Evolutionary conservation across 2,113 vertebrate genomes (phyloP), one percentile per base, ranked within the genome.

Genomic region (Ctenomys sociabilis): DNA sequence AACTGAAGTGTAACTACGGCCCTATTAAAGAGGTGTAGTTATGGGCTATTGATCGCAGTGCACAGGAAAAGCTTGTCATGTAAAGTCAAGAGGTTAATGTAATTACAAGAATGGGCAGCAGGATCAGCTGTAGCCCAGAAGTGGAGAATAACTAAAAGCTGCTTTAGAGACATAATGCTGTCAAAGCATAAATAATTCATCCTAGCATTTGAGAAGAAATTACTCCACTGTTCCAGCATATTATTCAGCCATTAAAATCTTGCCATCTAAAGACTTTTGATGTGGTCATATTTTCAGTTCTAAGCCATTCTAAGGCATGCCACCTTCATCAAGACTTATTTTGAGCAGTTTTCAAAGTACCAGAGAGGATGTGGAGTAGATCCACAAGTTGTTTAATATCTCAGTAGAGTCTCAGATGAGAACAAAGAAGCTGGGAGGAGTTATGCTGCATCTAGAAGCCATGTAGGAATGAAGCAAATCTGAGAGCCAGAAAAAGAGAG

Each of bases 121-220:
- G 98, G 98, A 99, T 98, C 98, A 98, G 98, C 98, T 99, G 98
- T 98, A 98, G 98, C 98, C 98, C 98, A 98, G 97, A 98, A 99
- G 96, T 98, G 98, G 98, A 78, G 95, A 98, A 98, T 98, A 98
- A 98, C 98, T 98, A 98, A 99, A 98, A 98, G 98, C 98, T 99
- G 98, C 98, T 98, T 99, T 98, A 98, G 98, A 98, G 98, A 98
- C 98, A 98, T 99, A 99, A 99, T 98, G 98, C 98, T 99, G 98
- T 99, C 98, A 99, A 98, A 98, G 98, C 98, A 99, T 99, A 98
- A 99, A 99, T 99, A 99, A 99, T 99, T 99, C 98, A 99, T 99
- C 97, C 97, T 97, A 98, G 97, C 98, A 98, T 99, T 98, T 0
- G 81, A 98, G 98, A 98, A 98, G 98, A 98, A 98, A 98, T 98